These are phyloP conservation scores for Podilymbus podiceps DNA, from an alignment of 2,113 vertebrate species.

Conservation along the genomic window DNA sequence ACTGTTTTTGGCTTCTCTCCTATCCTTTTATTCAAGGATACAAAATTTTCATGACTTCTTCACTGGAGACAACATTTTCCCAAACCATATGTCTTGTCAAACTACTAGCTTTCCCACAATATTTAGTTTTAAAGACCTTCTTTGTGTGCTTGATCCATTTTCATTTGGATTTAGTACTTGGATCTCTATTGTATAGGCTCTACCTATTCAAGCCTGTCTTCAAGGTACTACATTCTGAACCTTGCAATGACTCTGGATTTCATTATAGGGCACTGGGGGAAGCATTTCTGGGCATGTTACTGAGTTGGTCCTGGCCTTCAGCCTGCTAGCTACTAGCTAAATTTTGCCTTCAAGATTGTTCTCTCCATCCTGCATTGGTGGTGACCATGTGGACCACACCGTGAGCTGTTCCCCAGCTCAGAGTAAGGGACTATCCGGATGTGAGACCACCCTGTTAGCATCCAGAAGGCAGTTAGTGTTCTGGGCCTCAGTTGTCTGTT, in stretches of 20 bases:
- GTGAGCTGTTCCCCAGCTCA: neutral
- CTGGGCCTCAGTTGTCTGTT: neutral
- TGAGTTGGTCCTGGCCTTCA: neutral
- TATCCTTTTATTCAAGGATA: slow-evolving; percentile 17
- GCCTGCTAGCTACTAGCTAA: neutral
- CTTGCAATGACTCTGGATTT: neutral
- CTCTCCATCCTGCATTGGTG: neutral
- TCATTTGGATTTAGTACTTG: neutral
- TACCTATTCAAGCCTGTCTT: neutral
- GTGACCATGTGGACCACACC: neutral
- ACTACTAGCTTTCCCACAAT: neutral
- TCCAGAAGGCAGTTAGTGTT: neutral
- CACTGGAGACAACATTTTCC: neutral
- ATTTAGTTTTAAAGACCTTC: neutral
- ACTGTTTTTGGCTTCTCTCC: neutral
- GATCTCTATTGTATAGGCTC: neutral
- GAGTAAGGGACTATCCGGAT: neutral
- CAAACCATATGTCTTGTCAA: neutral
- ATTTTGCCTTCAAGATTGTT: neutral
- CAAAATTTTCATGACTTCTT: neutral
- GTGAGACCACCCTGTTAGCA: neutral
- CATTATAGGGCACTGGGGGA: neutral
- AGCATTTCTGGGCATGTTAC: neutral
- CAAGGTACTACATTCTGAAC: neutral
- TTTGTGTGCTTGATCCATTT: neutral